phyloP scores from a whole-genome alignment of 2,888 invertebrate species.

The Agrypnus murinus region DNA sequence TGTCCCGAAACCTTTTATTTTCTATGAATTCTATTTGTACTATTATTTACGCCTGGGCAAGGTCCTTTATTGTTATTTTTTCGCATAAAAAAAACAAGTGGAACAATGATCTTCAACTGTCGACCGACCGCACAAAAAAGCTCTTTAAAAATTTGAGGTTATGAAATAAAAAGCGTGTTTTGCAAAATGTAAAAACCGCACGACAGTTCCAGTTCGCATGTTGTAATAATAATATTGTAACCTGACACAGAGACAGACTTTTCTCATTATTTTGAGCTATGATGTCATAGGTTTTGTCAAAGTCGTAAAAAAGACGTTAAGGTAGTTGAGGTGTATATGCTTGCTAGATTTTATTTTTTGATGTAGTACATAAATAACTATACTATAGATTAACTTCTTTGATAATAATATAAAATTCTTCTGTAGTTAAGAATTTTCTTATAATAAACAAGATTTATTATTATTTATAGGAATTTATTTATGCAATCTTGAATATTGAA shows the following conservation, averaged over 20 bases:
- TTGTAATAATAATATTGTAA: constrained; percentile 5
- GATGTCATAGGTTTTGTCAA: constrained; percentile 38
- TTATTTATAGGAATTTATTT: too few relatives aligned
- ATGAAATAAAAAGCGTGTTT: constrained; percentile 10
- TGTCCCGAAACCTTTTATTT: not conserved
- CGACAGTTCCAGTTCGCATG: constrained; percentile 6
- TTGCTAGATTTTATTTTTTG: not conserved
- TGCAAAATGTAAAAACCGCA: constrained; percentile 24
- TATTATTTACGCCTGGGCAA: constrained; percentile 26
- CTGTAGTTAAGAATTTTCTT: too few relatives aligned
- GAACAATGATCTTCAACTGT: constrained; percentile 11
- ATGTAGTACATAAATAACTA: too few relatives aligned
- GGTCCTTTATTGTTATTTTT: constrained; percentile 17
- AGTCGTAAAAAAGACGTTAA: constrained; percentile 31
- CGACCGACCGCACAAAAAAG: too few relatives aligned
- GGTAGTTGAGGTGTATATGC: too few relatives aligned
- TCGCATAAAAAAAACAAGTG: not conserved
- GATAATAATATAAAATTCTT: not conserved
- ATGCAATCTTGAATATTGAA: too few relatives aligned
- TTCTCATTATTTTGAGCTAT: constrained; percentile 39
- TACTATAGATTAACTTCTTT: not conserved
- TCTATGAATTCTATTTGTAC: not conserved
- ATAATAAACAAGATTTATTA: too few relatives aligned
- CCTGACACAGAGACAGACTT: constrained; percentile 20
- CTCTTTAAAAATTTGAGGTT: too few relatives aligned